A percentile compares a stretch with the other conserved stretches of the same genome.
phyloP scores from a whole-genome alignment of 1,140 invertebrate genomes.

The Trachymyrmex septentrionalis region DNA sequence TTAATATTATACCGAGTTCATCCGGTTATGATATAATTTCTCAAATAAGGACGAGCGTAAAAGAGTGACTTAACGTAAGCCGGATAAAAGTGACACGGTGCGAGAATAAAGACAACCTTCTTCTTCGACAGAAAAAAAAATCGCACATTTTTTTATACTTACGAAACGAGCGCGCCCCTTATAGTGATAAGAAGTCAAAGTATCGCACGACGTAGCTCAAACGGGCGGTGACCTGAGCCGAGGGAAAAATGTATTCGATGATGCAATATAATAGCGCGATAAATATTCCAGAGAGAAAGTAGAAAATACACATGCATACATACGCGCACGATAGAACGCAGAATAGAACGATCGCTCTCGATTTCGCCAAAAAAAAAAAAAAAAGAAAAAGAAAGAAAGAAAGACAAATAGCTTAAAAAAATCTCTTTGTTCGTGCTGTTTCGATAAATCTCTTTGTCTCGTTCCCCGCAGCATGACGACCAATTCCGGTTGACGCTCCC shows the following conservation, averaged over 20 bases:
- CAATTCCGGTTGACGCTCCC: slow-evolving; percentile 60
- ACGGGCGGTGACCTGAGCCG: slow-evolving; percentile 6
- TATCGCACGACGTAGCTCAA: slow-evolving; percentile 47
- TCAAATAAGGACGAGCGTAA: slow-evolving; percentile 70
- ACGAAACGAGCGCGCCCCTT: slow-evolving; percentile 40
- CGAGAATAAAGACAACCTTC: slow-evolving; percentile 53
- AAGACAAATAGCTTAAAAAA: slow-evolving; percentile 60
- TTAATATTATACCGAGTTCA: slow-evolving; percentile 71
- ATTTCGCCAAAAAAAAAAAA: slow-evolving; percentile 25
- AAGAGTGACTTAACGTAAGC: slow-evolving; percentile 72
- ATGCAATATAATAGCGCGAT: slow-evolving; percentile 52
- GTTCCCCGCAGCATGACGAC: slow-evolving; percentile 49
- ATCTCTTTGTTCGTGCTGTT: slow-evolving; percentile 43
- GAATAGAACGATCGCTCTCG: slow-evolving; percentile 8
- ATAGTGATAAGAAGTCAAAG: slow-evolving; percentile 58
- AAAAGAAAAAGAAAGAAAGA: slow-evolving; percentile 20
- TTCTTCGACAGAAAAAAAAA: slow-evolving; percentile 61
- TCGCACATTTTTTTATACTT: slow-evolving; percentile 54
- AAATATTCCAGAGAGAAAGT: slow-evolving; percentile 24
- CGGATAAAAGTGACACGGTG: slow-evolving; percentile 70
- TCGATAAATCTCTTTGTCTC: slow-evolving; percentile 64
- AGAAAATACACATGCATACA: neutral
- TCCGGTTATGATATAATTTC: slow-evolving; percentile 71
- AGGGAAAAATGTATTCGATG: slow-evolving; percentile 39
- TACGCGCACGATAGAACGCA: neutral